A percentile compares a stretch with the other conserved stretches of the same genome.
phyloP scores from a whole-genome alignment of 2,113 vertebrate species.

The Podocnemis expansa region DNA sequence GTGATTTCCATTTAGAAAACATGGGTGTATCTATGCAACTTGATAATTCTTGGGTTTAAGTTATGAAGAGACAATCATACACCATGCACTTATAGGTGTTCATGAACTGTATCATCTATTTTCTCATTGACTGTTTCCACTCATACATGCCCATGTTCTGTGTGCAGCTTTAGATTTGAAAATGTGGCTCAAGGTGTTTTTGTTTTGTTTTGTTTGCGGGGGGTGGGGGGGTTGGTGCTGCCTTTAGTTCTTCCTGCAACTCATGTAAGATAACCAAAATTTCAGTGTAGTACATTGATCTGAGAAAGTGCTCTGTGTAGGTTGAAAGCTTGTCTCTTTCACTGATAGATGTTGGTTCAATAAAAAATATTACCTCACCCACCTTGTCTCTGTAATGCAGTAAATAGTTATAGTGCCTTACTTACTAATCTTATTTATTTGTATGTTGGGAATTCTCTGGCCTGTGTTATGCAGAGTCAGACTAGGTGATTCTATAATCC shows the following conservation, averaged over 20 bases:
- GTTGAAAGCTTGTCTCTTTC: not conserved
- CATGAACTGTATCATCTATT: not conserved
- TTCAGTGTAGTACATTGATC: not conserved
- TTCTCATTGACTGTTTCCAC: not conserved
- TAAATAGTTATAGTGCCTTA: rapidly evolving
- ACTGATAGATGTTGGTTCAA: not conserved
- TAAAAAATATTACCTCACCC: not conserved
- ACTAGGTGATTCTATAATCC: not conserved
- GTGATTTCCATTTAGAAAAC: not conserved
- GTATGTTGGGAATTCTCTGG: not conserved
- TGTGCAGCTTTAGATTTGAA: not conserved
- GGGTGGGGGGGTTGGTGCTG: too few relatives aligned
- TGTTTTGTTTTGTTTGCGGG: not conserved
- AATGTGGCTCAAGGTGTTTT: not conserved
- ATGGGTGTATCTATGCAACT: not conserved
- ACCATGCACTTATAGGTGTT: not conserved
- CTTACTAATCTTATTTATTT: not conserved
- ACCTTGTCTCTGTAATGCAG: not conserved
- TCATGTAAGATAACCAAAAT: not conserved
- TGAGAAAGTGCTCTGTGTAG: not conserved
- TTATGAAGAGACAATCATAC: not conserved
- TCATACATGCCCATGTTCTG: not conserved
- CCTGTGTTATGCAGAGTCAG: not conserved
- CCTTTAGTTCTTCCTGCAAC: not conserved
- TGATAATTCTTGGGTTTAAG: not conserved